Evolutionary conservation across 2,888 invertebrate genomes (phyloP), one percentile per base, ranked within the genome.

Genomic region (Euphydryas editha): DNA sequence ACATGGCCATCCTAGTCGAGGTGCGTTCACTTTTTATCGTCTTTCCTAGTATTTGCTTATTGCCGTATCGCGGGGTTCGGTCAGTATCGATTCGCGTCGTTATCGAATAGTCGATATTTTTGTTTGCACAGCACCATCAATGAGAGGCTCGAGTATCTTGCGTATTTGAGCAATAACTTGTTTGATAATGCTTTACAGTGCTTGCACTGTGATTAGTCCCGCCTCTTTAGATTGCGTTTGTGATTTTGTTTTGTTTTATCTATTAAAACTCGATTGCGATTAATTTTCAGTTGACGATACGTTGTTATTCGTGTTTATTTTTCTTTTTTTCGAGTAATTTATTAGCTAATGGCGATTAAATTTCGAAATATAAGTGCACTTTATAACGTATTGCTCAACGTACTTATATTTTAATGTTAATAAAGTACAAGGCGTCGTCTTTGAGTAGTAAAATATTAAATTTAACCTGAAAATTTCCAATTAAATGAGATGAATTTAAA

Each of bases 111-210:
- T 88, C 87, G 90, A 88, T 90, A 88, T 85, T 87, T 88, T 80
- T 90, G 86, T 90, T 91, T 90, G 82, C 82, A 70, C 79, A 82
- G 82, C 77, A 79, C 85, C 90, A 88, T 90, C 90, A 88, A 87
- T 89, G 87, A 81, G 82, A 79, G 81, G 73, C 76, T 88, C 80
- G 87, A 88, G 89, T 88, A 85, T 86, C 86, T 88, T 85, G 86
- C 87, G 83, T 90, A 86, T 91, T 91, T 89, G 86, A 89, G 86
- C 87, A 88, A 90, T 88, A 90, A 87, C 87, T 89, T 87, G 88
- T 88, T 86, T 86, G 88, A 86, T 89, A 88, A 86, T 81, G 80
- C 80, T 86, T 81, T 81, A 84, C 85, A 83, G 81, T 85, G 86
- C 85, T 87, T 84, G 84, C 79, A 80, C 77, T 87, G 79, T 83